Evolutionary conservation across 1,140 invertebrate genomes (phyloP).

Genomic region (Neodiprion pinetum): DNA sequence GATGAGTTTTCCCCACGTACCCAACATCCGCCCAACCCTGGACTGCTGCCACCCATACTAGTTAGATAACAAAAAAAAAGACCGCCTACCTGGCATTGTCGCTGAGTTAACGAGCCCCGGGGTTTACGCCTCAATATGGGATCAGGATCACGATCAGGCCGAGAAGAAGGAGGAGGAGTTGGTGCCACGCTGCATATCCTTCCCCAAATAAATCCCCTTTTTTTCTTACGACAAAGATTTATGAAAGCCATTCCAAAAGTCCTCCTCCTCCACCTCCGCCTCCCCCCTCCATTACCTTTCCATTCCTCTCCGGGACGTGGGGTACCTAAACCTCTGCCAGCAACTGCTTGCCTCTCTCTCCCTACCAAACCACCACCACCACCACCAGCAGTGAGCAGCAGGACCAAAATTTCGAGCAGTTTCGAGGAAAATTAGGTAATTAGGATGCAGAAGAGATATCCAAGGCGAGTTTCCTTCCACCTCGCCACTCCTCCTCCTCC

Average conservation of each 20-base stretch:
- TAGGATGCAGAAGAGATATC: slow-evolving; percentile 56
- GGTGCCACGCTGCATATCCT: slow-evolving; percentile 36
- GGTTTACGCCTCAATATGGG: slow-evolving; percentile 26
- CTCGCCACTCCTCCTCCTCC: background rate
- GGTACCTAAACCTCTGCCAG: background rate
- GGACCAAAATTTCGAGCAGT: slow-evolving; percentile 54
- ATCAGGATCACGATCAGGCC: slow-evolving; percentile 42
- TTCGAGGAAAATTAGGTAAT: slow-evolving; percentile 59
- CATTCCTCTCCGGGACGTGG: slow-evolving; percentile 10
- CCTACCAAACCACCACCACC: slow-evolving; percentile 27
- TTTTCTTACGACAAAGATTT: slow-evolving; percentile 59
- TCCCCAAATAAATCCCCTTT: slow-evolving; percentile 58
- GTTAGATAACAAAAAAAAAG: background rate
- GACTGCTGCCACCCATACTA: too few relatives aligned
- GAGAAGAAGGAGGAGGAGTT: slow-evolving; percentile 41
- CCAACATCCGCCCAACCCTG: too few relatives aligned
- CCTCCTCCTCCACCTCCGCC: slow-evolving; percentile 27
- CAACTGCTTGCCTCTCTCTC: background rate
- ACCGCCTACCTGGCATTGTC: slow-evolving; percentile 46
- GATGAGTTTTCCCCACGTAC: too few relatives aligned
- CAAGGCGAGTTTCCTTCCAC: slow-evolving; percentile 21
- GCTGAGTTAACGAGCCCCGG: slow-evolving; percentile 52
- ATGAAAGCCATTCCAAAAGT: slow-evolving; percentile 54
- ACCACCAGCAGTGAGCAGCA: background rate
- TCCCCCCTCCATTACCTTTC: slow-evolving; percentile 20